Base-by-base conservation (phyloP, 1,140 invertebrate genomes). In the Ostrea denselamellosa region DNA sequence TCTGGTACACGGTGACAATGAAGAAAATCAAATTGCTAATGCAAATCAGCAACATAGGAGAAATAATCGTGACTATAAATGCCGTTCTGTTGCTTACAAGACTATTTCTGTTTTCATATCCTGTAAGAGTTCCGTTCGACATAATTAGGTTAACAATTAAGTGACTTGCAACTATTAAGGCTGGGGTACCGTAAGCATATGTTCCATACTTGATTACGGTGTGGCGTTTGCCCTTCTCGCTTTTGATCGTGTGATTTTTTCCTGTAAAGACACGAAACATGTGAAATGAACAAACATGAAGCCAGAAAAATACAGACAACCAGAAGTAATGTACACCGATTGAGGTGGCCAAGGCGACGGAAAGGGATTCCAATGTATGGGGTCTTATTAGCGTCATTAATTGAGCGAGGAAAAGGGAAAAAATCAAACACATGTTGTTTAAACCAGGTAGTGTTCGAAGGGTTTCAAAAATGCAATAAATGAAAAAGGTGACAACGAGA, bases 241-340 rank as follows among this genome's bases (percentile, higher is more conserved):
- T 54, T n/a, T 54, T 83, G 7, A 83, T 54, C 17, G 19, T 7
- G 44, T 54, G 44, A 83, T 10, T 53, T 52, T 83, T 52, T 8
- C 82, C 7, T 4, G 85, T 87, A 87, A 58, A 85, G 51, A 87
- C 83, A 0, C 82, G 22, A 51, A 83, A 90, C 89, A 90, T 91
- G 28, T 90, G 90, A 58, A 88, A 91, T 8, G 89, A 91, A 62
- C 90, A 91, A 22, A 91, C 81, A 51, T 89, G 89, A 77, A 91
- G 85, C 44, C 87, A 88, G 22, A 51, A 87, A 82, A 91, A 90
- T 4, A 87, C 87, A 28, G 44, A 44, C 53, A 86, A 53, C 85
- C 85, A 86, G 25, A 81, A 86, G 52, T 28, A 86, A 56, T 86
- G 85, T 5, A 86, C 8, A 9, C 51, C 8, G n/a, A 86, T 71